Evolutionary conservation across 35 echinoderm and acorn worm species (phyloP), one percentile per base, ranked within the genome.

Genomic region (Ophiothrix spiculata): DNA sequence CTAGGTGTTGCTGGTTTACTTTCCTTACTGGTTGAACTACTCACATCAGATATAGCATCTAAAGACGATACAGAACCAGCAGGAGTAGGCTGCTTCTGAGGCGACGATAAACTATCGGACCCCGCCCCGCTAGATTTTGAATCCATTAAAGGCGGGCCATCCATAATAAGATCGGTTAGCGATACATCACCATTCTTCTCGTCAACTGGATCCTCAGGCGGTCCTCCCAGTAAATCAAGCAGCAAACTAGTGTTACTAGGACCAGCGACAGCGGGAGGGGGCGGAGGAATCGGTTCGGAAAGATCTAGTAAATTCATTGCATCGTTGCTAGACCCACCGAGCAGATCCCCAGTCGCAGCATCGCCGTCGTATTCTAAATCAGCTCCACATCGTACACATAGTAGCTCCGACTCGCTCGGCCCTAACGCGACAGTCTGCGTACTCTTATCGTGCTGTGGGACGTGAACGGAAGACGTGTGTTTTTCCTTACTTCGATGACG

Each of bases 401-500:
- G 77, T 85, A 88, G 33, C 12, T 89, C 88, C 42, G 83, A 86
- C 49, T 82, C 73, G 34, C 37, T 82, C 21, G 80, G 79, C 11
- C 85, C 82, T 31, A 76, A 42, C 31, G 88, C 76, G 13, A 90
- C 33, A 25, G 94, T 97, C 88, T 97, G 94, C 32, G 91, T 88
- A 1, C 94, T 91, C 80, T 97, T 97, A 41, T 97, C 94, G 39
- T 97, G 94, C 81, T 93, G 75, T 12, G 85, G 37, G 16, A 97
- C 91, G 0, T 73, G 79, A 0, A 83, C 77, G 32, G 77, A 83
- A 25, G 85, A 81, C 4, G 76, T 56, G 19, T 46, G 79, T 32
- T 80, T 4, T 69, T 69, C 60, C 60, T 69, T 69, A 38, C 88
- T 97, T 39, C 79, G 74, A 35, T 88, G 82, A 19, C 94, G 64